A percentile compares a stretch with the other conserved stretches of the same genome.
phyloP scores from a whole-genome alignment of 2,888 invertebrate species.

The Ypsolopha scabrella region DNA sequence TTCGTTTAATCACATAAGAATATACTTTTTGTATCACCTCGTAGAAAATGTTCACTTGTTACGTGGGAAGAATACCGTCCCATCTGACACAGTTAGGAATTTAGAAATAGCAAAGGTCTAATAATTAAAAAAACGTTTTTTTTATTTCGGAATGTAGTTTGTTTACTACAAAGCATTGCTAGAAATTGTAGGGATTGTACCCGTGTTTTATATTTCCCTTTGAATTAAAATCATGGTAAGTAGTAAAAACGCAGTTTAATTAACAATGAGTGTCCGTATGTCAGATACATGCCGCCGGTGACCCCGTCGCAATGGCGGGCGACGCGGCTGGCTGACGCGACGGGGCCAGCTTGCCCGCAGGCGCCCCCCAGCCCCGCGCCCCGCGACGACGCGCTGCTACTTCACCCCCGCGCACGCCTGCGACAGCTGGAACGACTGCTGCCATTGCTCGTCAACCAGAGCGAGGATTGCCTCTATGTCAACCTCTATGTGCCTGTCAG shows the following conservation, averaged over 20 bases:
- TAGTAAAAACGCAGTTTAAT: too few relatives aligned
- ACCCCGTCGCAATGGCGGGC: constrained; percentile 91
- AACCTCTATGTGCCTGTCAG: constrained; percentile 94
- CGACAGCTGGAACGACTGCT: constrained; percentile 86
- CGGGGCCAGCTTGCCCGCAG: constrained; percentile 91
- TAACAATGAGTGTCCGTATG: neutral
- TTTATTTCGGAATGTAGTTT: too few relatives aligned
- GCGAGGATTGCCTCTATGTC: constrained; percentile 97
- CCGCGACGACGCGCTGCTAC: constrained; percentile 73
- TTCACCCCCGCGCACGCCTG: constrained; percentile 86
- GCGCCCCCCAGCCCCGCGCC: constrained; percentile 63
- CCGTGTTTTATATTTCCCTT: too few relatives aligned
- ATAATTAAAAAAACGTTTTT: too few relatives aligned
- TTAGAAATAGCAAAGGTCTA: too few relatives aligned
- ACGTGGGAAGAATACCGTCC: too few relatives aligned
- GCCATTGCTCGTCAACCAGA: constrained; percentile 90
- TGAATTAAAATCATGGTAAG: too few relatives aligned
- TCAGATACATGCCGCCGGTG: constrained; percentile 93
- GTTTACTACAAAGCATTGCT: too few relatives aligned
- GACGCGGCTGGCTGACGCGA: constrained; percentile 82
- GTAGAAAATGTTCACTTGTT: too few relatives aligned
- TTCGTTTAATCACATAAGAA: constrained; percentile 21
- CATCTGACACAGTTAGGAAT: too few relatives aligned
- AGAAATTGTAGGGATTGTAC: too few relatives aligned
- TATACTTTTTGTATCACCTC: too few relatives aligned